Percentiles rank a stretch among this genome's conserved stretches.
Evolutionary conservation across 2,797 vertebrate species (phyloP).

Genomic region (Lacerta bilineata): DNA sequence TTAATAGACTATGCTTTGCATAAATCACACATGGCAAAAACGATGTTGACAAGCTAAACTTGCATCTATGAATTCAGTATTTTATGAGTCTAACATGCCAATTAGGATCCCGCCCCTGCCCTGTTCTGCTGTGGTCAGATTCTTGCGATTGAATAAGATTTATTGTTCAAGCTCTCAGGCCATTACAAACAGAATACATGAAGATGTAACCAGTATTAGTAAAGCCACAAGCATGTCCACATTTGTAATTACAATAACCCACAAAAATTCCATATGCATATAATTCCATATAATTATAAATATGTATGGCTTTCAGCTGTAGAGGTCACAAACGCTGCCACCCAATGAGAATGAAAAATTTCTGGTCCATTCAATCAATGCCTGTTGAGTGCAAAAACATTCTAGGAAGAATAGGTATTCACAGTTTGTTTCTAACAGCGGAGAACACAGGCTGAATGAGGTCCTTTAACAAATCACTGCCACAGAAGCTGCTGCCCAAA

Average conservation of each 20-base stretch:
- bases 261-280: neutral
- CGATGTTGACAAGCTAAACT: neutral
- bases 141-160: constrained; percentile 1
- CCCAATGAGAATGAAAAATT: neutral
- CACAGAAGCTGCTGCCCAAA: neutral
- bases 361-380: neutral
- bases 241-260: neutral
- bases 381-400: neutral
- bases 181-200: constrained; percentile 7
- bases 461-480: neutral
- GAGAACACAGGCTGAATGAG: neutral
- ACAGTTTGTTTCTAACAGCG: neutral
- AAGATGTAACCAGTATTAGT: neutral
- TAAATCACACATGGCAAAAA: neutral
- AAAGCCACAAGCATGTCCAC: neutral
- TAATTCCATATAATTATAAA: neutral
- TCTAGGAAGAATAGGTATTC: neutral
- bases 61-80: neutral
- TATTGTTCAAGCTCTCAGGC: neutral
- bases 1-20: constrained; percentile 7
- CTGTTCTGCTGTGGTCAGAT: neutral
- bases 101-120: neutral
- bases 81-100: neutral
- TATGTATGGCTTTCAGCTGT: neutral
- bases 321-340: neutral